Evolutionary conservation across 2,888 invertebrate species (phyloP).

Genomic region (Caenorhabditis zanzibari): DNA sequence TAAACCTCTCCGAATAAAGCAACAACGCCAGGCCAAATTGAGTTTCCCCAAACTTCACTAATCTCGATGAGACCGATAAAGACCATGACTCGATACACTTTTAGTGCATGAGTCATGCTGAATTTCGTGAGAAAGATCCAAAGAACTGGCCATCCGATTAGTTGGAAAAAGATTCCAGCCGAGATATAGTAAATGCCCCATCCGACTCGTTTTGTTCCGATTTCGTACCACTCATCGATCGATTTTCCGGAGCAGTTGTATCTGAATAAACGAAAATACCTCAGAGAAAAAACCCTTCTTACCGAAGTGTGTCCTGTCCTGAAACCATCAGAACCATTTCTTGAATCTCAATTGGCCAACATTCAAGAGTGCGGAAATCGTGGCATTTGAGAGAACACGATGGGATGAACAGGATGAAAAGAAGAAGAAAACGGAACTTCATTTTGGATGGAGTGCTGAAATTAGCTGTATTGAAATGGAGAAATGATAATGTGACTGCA

Average conservation of each 20-base stretch:
- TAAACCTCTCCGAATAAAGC: constrained; percentile 40
- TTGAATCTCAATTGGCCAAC: constrained; percentile 29
- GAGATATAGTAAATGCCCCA: constrained; percentile 35
- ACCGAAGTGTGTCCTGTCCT: neutral
- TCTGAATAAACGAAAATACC: neutral
- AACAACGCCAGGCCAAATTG: constrained; percentile 40
- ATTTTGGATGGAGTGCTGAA: neutral
- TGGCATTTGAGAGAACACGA: neutral
- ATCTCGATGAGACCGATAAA: constrained; percentile 49
- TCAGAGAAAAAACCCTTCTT: too few relatives aligned
- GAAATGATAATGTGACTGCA: neutral
- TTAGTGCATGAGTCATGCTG: constrained; percentile 13
- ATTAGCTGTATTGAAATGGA: neutral
- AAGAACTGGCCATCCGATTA: constrained; percentile 40
- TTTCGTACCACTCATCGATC: constrained; percentile 28
- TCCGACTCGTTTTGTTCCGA: constrained; percentile 10
- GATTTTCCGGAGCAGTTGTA: constrained; percentile 46
- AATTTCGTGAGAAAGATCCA: constrained; percentile 15
- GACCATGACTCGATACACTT: constrained; percentile 45
- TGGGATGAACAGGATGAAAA: neutral
- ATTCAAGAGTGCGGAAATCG: neutral
- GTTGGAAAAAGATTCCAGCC: constrained; percentile 25
- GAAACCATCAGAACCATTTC: constrained; percentile 24
- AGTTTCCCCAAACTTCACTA: constrained; percentile 55
- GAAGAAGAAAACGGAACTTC: neutral